Base-by-base conservation (phyloP, 2,113 vertebrate species). In the Istiophorus platypterus region DNA sequence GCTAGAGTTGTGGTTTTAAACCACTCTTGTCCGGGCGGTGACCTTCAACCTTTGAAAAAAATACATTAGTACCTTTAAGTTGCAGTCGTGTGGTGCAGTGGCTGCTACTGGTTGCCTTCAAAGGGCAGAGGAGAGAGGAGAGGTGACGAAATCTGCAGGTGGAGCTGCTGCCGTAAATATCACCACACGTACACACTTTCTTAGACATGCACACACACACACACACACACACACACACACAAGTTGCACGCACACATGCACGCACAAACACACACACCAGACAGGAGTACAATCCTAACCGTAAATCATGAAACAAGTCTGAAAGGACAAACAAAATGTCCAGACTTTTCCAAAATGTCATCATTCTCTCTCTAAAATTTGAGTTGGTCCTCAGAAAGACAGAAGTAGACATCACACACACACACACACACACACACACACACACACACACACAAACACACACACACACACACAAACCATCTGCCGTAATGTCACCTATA, bases 71-170 rank as follows among this genome's bases (percentile, higher is more conserved):
- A 56, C 3, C 3, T 47, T 47, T n/a, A 27, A 27, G 12, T 59
- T 41, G 11, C 24, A 47, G 2, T 9, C n/a, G 15, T 15, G 47
- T 9, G 49, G 49, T 11, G 7, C 22, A n/a, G 22, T 20, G 11
- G 65, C 14, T 49, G 42, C 27, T n/a, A 27, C 27, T 31, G 5
- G 0, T 42, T 29, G 14, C 57, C 26, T 27, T 70, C 34, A 42
- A 13, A 49, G 12, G 20, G 41, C 3, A 64, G 34, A 17, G 41
- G 26, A 56, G 37, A 57, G n/a, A 67, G 52, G 24, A 17, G 9
- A 76, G 75, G 75, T 41, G 75, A 49, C n/a, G 26, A 58, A 27
- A 61, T 49, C 22, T 51, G n/a, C 52, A 54, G 52, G 52, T 54
- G 52, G 52, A 24, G n/a, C n/a, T 24, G 52, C 52, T 54, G 52